Evolutionary conservation across 2,888 invertebrate species (phyloP).

Genomic region (Linyphia triangularis): DNA sequence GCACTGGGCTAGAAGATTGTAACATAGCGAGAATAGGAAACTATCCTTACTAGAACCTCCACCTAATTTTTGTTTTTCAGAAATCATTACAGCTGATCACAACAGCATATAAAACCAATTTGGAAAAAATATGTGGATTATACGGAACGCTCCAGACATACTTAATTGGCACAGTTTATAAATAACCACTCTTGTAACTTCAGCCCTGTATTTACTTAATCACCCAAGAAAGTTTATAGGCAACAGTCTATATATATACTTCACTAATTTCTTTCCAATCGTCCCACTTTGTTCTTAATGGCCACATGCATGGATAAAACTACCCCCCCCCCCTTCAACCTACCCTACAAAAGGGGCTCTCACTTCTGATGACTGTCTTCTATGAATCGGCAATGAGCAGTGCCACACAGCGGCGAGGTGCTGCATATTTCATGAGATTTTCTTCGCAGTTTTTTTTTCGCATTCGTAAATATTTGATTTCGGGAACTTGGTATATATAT

Average conservation of each 20-base stretch:
- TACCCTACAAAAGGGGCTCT: background rate
- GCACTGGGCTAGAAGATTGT: too few relatives aligned
- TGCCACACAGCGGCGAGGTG: background rate
- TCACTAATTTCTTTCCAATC: background rate
- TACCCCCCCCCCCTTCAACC: background rate
- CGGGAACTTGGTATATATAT: background rate
- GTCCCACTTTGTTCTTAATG: background rate
- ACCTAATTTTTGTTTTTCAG: too few relatives aligned
- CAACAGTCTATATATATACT: background rate
- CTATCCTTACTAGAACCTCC: too few relatives aligned
- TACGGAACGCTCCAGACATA: too few relatives aligned
- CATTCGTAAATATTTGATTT: conserved; percentile 3
- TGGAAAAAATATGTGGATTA: too few relatives aligned
- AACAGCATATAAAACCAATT: too few relatives aligned
- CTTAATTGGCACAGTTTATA: too few relatives aligned
- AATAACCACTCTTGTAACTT: too few relatives aligned
- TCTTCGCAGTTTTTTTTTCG: background rate
- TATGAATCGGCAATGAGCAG: background rate
- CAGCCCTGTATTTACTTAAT: too few relatives aligned
- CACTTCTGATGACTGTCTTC: background rate
- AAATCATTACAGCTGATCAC: too few relatives aligned
- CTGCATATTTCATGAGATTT: background rate
- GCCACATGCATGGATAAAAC: too few relatives aligned
- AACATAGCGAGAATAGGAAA: too few relatives aligned
- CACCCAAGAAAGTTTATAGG: background rate